Conservation (phyloP, 2,797 vertebrate genomes). For the Characodon lateralis region DNA sequence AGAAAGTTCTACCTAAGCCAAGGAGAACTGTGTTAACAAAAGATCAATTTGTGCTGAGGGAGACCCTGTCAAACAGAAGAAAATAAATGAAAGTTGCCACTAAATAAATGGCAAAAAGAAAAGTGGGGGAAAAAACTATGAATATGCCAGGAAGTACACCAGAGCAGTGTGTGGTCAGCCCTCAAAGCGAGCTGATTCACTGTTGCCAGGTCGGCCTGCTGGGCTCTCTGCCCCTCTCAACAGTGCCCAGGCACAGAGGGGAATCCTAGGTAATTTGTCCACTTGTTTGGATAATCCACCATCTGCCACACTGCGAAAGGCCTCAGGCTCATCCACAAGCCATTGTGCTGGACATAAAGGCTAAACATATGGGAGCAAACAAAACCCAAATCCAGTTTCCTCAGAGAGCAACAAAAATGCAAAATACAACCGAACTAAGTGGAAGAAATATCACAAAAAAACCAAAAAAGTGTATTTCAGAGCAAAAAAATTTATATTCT, state of each 20-base stretch:
- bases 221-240: constrained; percentile 59
- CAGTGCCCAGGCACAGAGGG: constrained; percentile 65
- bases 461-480: neutral
- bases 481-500: neutral
- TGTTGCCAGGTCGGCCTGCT: constrained; percentile 61
- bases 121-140: constrained; percentile 4
- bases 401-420: constrained; percentile 33
- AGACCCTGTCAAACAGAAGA: constrained; percentile 42
- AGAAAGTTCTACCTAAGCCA: constrained; percentile 6
- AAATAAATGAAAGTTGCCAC: constrained; percentile 28
- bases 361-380: constrained; percentile 59
- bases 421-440: constrained; percentile 27
- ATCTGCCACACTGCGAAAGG: constrained; percentile 73
- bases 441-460: constrained; percentile 2
- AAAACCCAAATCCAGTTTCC: constrained; percentile 48
- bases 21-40: constrained; percentile 23
- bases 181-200: constrained; percentile 63
- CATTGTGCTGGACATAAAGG: constrained; percentile 54
- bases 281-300: constrained; percentile 82
- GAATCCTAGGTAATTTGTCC: constrained; percentile 77
- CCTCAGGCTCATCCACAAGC: constrained; percentile 49
- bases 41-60: constrained; percentile 26
- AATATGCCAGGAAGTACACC: constrained; percentile 49
- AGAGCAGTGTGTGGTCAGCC: constrained; percentile 36
- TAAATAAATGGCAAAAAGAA: constrained; percentile 36